phyloP scores from a whole-genome alignment of 1,140 invertebrate species.

The Penaeus indicus region DNA sequence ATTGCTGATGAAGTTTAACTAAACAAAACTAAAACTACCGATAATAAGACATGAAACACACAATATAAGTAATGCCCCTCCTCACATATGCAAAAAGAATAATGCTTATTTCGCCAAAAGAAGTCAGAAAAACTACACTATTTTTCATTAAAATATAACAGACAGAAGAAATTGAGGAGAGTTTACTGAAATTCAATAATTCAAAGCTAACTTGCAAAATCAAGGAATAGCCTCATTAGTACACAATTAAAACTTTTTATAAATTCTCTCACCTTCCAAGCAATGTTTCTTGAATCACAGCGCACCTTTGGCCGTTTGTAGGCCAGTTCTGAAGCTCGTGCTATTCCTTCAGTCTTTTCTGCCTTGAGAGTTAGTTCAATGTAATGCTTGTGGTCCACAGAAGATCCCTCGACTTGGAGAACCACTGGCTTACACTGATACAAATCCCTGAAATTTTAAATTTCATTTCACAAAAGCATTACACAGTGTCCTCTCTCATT shows the following conservation, averaged over 20 bases:
- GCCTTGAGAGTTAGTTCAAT: conserved; percentile 80
- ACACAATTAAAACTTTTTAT: not conserved
- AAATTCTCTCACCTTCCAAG: conserved; percentile 78
- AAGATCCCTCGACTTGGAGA: conserved; percentile 69
- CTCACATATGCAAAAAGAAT: too few relatives aligned
- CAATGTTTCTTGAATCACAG: conserved; percentile 84
- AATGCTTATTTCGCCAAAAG: too few relatives aligned
- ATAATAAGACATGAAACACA: too few relatives aligned
- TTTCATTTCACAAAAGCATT: too few relatives aligned
- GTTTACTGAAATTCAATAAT: too few relatives aligned
- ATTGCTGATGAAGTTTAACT: not conserved
- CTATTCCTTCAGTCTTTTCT: conserved; percentile 69
- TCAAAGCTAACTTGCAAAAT: too few relatives aligned
- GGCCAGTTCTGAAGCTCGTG: conserved; percentile 63
- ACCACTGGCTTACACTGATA: conserved; percentile 65
- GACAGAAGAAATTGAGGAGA: too few relatives aligned
- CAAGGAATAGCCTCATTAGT: not conserved
- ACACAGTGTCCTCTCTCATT: too few relatives aligned
- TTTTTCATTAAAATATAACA: too few relatives aligned
- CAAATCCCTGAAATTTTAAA: conserved; percentile 62
- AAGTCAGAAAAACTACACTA: too few relatives aligned
- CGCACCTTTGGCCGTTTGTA: conserved; percentile 81
- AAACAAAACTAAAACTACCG: too few relatives aligned
- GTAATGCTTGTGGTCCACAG: conserved; percentile 73
- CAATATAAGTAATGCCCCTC: too few relatives aligned